Evolutionary conservation across 2,888 invertebrate genomes (phyloP).

Genomic region (Ceriagrion tenellum): DNA sequence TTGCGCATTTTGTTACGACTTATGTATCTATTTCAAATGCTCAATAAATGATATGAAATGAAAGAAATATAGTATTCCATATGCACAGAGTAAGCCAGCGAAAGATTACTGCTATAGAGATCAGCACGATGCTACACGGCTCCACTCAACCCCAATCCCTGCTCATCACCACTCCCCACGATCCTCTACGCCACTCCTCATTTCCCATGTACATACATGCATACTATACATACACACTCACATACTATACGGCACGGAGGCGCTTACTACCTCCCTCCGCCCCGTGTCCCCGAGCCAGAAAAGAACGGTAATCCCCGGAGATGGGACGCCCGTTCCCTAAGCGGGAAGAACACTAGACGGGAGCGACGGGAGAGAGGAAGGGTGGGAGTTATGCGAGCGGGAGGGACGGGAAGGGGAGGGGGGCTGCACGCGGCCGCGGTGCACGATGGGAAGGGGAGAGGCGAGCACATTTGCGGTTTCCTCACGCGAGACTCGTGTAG

Average conservation of each 20-base stretch:
- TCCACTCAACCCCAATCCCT: neutral
- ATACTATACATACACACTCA: neutral
- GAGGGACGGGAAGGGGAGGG: neutral
- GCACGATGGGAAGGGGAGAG: neutral
- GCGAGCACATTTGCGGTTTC: constrained; percentile 9
- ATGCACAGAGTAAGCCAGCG: too few species aligned
- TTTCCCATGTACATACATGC: neutral
- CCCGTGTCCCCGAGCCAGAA: neutral
- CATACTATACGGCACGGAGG: too few species aligned
- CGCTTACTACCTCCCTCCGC: too few species aligned
- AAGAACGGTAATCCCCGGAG: neutral
- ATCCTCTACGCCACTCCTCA: neutral
- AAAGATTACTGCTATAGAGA: neutral
- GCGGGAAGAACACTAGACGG: neutral
- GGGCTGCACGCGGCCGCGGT: neutral
- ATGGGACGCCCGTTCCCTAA: neutral
- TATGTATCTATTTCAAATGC: too few species aligned
- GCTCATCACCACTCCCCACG: neutral
- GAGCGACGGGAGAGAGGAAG: neutral
- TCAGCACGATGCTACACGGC: too few species aligned
- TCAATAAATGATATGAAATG: too few species aligned
- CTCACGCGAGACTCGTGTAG: neutral
- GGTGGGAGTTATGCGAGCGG: neutral
- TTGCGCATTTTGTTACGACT: too few species aligned
- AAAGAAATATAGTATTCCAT: too few species aligned